Conservation (phyloP, 2,113 vertebrate species). For the Chelonoidis abingdonii region DNA sequence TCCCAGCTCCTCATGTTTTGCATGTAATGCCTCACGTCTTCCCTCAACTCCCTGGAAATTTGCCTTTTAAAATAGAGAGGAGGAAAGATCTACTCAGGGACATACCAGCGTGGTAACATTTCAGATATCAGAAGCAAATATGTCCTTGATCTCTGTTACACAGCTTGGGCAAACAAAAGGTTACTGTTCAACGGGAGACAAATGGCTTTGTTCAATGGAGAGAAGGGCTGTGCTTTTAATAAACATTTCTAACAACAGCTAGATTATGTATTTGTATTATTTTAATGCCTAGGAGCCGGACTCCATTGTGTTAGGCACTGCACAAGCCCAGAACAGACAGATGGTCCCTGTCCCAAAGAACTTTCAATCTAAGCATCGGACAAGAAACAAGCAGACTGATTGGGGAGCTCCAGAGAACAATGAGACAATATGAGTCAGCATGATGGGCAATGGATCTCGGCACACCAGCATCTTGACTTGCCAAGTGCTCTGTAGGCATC, state of each 20-base stretch:
- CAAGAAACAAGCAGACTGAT: neutral
- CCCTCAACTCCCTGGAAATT: neutral
- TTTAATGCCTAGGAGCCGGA: neutral
- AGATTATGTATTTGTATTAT: neutral
- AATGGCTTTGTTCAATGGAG: slow-evolving; percentile 17
- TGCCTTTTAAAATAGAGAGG: neutral
- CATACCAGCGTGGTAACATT: slow-evolving; percentile 24
- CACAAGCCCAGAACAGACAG: neutral
- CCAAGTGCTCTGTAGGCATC: neutral
- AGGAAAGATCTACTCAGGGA: slow-evolving; percentile 8
- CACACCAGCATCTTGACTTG: neutral
- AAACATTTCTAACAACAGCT: slow-evolving; percentile 8
- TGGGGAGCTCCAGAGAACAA: neutral
- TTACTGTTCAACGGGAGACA: slow-evolving; percentile 65
- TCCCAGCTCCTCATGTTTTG: no score
- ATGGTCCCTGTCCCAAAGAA: neutral
- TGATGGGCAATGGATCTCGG: neutral
- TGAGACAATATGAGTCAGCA: neutral
- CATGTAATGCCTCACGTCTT: neutral
- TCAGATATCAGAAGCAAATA: slow-evolving; percentile 45
- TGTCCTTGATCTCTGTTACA: slow-evolving; percentile 50
- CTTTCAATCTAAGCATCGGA: neutral
- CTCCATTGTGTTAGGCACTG: neutral
- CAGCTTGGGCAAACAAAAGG: slow-evolving; percentile 51
- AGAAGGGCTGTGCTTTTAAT: neutral